Conservation (phyloP, 2,113 vertebrate genomes). For the Laticauda laticaudata region DNA sequence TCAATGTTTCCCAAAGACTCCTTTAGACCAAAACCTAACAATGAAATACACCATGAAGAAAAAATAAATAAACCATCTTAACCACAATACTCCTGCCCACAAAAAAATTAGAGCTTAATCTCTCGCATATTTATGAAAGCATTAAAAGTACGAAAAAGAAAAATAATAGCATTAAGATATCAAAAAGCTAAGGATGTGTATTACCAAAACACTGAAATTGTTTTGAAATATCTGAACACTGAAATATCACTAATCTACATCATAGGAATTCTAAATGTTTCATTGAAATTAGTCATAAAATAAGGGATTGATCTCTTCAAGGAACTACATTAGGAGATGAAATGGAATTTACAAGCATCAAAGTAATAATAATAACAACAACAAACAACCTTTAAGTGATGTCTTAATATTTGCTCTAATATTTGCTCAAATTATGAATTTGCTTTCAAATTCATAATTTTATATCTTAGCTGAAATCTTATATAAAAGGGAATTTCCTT, state of each 20-base stretch:
- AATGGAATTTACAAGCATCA: neutral
- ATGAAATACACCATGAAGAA: neutral
- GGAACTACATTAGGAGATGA: neutral
- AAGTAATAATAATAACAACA: neutral
- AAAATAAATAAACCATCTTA: slow-evolving; percentile 2
- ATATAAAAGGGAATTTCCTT: neutral
- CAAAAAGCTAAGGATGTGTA: neutral
- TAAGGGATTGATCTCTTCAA: neutral
- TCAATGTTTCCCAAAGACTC: slow-evolving; percentile 85
- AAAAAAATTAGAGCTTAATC: neutral
- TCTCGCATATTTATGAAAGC: neutral
- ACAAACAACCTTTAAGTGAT: neutral
- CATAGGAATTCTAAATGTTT: neutral
- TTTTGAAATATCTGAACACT: too few species aligned
- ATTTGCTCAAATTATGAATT: neutral
- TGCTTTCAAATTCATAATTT: neutral
- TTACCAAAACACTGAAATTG: neutral
- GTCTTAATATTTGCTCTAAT: neutral
- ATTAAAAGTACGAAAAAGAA: neutral
- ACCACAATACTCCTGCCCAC: neutral
- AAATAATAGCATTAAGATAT: neutral
- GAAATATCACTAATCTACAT: neutral
- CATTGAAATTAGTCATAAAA: neutral
- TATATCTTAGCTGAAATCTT: neutral
- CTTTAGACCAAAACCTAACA: slow-evolving; percentile 76